A percentile compares a stretch with the other conserved stretches of the same genome.
phyloP scores from a whole-genome alignment of 1,140 invertebrate genomes.

The Psilanteris sp. region DNA sequence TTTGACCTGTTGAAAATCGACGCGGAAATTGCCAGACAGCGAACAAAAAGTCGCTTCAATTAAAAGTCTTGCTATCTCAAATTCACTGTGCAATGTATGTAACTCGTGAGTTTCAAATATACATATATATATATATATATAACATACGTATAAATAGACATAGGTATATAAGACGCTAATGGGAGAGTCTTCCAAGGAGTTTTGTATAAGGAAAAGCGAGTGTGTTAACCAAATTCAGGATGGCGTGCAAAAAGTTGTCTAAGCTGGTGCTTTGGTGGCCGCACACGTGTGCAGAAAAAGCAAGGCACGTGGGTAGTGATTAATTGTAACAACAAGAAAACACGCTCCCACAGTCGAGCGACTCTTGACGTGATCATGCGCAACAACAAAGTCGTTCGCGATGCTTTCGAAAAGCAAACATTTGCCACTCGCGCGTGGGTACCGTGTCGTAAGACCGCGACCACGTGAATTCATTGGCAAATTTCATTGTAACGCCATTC shows the following conservation, averaged over 20 bases:
- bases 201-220: conserved; percentile 48
- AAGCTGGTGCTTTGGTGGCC: conserved; percentile 56
- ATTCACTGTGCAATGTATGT: not conserved
- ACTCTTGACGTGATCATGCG: conserved; percentile 57
- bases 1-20: conserved; percentile 38
- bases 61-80: conserved; percentile 11
- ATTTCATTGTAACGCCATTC: conserved; percentile 20
- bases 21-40: conserved; percentile 7
- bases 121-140: no score
- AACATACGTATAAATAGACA: no score
- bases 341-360: conserved; percentile 55
- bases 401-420: conserved; percentile 39
- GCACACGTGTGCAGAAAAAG: conserved; percentile 53
- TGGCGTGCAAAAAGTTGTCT: conserved; percentile 38
- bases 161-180: no score
- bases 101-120: no score
- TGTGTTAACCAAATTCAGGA: conserved; percentile 30
- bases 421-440: conserved; percentile 35
- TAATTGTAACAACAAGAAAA: conserved; percentile 67
- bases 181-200: conserved; percentile 1
- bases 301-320: conserved; percentile 65
- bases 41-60: conserved; percentile 11
- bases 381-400: conserved; percentile 41
- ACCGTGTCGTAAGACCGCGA: conserved; percentile 39
- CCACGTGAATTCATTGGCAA: conserved; percentile 35